These are phyloP conservation scores for Dysdera silvatica DNA, from an alignment of 1,140 invertebrate genomes.

Conservation along the genomic window DNA sequence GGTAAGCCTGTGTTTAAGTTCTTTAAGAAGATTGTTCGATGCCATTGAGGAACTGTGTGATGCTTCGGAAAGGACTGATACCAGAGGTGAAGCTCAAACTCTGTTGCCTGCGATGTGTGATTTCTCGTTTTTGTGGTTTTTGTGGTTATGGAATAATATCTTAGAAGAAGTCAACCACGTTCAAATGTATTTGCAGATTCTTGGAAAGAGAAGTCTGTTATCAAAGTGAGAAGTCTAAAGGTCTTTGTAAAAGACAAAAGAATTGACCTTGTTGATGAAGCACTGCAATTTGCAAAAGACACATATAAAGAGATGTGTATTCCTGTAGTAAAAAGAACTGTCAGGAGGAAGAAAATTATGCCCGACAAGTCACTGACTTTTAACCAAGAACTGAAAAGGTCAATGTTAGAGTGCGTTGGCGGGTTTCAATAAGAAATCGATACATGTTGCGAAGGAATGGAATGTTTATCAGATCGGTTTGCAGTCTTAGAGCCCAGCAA, in stretches of 20 bases:
- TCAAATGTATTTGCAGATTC: neutral
- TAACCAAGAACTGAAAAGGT: slow-evolving; percentile 3
- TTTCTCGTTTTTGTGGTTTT: no score
- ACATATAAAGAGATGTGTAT: neutral
- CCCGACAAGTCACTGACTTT: neutral
- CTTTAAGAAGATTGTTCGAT: neutral
- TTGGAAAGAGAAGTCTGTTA: slow-evolving; percentile 6
- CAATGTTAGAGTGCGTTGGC: neutral
- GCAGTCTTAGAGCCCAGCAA: slow-evolving; percentile 2
- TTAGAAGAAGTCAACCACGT: no score
- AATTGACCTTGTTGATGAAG: no score
- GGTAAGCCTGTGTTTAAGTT: neutral
- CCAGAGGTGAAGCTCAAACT: neutral
- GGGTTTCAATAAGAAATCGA: neutral
- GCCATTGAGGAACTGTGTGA: neutral
- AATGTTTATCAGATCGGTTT: neutral
- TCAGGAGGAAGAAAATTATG: neutral
- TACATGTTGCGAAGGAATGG: neutral
- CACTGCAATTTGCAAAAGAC: no score
- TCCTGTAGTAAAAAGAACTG: neutral
- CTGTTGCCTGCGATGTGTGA: neutral
- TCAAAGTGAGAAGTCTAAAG: slow-evolving; percentile 8
- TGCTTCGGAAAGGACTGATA: neutral
- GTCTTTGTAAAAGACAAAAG: neutral
- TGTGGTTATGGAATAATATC: neutral